Percentiles rank a stretch among this genome's conserved stretches.
Evolutionary conservation across 2,888 invertebrate genomes (phyloP).

Genomic region (Nephrotoma flavescens): DNA sequence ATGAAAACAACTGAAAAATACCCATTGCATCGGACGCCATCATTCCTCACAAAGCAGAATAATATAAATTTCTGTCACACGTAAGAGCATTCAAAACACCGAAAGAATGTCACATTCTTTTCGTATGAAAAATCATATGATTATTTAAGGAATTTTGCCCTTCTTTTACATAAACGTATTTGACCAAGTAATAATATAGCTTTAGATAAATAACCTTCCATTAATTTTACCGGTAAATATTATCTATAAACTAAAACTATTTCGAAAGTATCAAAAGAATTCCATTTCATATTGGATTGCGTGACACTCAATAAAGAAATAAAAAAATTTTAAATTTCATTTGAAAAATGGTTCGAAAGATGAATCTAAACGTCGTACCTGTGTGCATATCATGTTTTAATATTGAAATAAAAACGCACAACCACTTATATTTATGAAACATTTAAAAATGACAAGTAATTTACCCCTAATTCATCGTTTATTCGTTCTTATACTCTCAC

Average conservation of each 20-base stretch:
- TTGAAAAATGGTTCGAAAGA: neutral
- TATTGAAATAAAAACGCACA: neutral
- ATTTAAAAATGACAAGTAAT: neutral
- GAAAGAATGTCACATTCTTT: too few species aligned
- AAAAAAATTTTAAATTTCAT: neutral
- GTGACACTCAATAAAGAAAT: neutral
- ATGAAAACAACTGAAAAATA: too few species aligned
- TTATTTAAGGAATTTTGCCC: too few species aligned
- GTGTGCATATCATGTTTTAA: neutral
- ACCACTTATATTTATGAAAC: neutral
- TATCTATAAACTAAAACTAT: neutral
- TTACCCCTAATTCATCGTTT: neutral
- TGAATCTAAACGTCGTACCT: neutral
- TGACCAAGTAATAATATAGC: neutral
- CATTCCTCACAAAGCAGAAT: too few species aligned
- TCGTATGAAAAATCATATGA: too few species aligned
- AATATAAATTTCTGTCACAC: too few species aligned
- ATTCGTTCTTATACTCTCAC: neutral
- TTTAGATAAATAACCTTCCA: neutral
- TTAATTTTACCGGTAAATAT: neutral
- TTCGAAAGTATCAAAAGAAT: neutral
- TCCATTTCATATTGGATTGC: neutral
- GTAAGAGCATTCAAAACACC: too few species aligned
- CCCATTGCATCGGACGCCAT: too few species aligned
- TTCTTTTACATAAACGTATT: neutral